Evolutionary conservation across 2,888 invertebrate genomes (phyloP).

Genomic region (Epirrhoe tristata): DNA sequence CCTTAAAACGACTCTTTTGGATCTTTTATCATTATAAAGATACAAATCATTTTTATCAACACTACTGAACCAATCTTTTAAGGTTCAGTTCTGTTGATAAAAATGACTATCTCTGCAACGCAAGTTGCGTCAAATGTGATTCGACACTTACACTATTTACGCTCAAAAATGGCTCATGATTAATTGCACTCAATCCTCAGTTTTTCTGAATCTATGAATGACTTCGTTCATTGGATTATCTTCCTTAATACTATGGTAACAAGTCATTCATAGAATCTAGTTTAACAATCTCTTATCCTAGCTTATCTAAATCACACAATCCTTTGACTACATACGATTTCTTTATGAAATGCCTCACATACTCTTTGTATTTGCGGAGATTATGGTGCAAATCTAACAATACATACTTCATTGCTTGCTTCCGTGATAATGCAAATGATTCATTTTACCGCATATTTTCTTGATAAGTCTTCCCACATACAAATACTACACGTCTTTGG

Average conservation of each 20-base stretch:
- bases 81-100: too few relatives aligned
- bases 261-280: conserved; percentile 16
- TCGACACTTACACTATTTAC: background rate
- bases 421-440: background rate
- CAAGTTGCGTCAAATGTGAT: too few relatives aligned
- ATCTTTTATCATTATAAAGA: too few relatives aligned
- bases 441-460: background rate
- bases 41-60: too few relatives aligned
- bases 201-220: conserved; percentile 10
- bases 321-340: conserved; percentile 66
- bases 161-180: conserved; percentile 11
- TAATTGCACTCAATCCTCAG: conserved; percentile 30
- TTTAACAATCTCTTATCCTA: conserved; percentile 21
- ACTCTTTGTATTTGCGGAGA: conserved; percentile 24
- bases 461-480: background rate
- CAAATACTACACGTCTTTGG: too few relatives aligned
- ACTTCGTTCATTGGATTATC: conserved; percentile 4
- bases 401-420: background rate
- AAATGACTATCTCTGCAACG: too few relatives aligned
- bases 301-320: conserved; percentile 74
- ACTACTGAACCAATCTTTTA: too few relatives aligned
- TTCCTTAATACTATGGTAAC: background rate
- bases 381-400: conserved; percentile 6
- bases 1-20: too few relatives aligned
- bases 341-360: conserved; percentile 59